Base-by-base conservation (phyloP, 1,140 invertebrate species). In the Habropoda laboriosa region DNA sequence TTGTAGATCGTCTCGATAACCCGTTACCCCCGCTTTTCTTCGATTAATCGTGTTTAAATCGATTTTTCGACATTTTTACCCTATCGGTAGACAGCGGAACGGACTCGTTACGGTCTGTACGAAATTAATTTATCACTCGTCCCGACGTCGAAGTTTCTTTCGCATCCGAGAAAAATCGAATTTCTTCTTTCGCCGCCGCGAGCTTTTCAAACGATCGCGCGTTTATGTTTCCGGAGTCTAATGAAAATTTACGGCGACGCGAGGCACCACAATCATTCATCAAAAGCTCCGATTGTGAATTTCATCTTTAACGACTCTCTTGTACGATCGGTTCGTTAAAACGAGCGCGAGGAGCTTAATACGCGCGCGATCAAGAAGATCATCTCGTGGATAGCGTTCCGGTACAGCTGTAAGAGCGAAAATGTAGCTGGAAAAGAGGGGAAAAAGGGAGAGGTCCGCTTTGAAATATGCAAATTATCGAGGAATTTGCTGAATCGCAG, bases 171-270 rank as follows among this genome's bases (percentile, higher is more conserved):
- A n/a, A n/a, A n/a, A n/a, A n/a, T n/a, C n/a, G n/a, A 32, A 32
- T 32, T 16, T 24, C 27, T 21, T 21, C 6, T 40, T 18, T 60
- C 32, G 32, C n/a, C 13, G n/a, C n/a, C n/a, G n/a, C n/a, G n/a
- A n/a, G n/a, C n/a, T 47, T 47, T 12, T 13, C 10, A 13, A n/a
- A n/a, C n/a, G 5, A 60, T 49, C 8, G 18, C 24, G 5, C 0
- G 3, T 7, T 30, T 67, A 27, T n/a, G n/a, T 10, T 16, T 3
- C 5, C 30, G 27, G 6, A 12, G 8, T 58, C 24, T 51, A 63
- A 74, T 74, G 63, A 51, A 74, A 40, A 63, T 73, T 73, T 73
- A 74, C 51, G 24, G 16, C n/a, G 35, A 73, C 40, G 21, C n/a
- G 16, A 24, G 4, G 13, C 8, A 45, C 5, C 49, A n/a, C 60